Conservation (phyloP, 2,797 vertebrate species). For the Buceros bicornis region DNA sequence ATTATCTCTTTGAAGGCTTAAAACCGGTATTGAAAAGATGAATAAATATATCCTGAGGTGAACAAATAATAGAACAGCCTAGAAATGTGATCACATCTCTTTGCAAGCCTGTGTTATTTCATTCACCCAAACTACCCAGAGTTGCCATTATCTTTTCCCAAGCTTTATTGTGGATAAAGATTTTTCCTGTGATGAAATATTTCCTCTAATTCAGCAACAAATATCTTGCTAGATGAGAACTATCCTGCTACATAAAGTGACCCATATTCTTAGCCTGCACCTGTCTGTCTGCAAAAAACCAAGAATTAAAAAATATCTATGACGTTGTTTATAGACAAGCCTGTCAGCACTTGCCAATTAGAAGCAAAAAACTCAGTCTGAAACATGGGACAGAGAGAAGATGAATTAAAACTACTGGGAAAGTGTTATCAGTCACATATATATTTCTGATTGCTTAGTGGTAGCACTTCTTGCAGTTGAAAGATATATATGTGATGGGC, state of each 20-base stretch:
- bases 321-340: not conserved
- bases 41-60: not conserved
- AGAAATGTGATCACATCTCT: not conserved
- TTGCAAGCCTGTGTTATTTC: not conserved
- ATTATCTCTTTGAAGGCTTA: not conserved
- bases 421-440: not conserved
- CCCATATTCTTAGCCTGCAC: not conserved
- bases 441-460: slow-evolving; percentile 37
- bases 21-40: not conserved
- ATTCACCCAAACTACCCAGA: not conserved
- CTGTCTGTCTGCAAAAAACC: not conserved
- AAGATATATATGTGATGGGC: not conserved
- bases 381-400: not conserved
- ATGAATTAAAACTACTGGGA: slow-evolving; percentile 40
- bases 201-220: not conserved
- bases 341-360: not conserved
- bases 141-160: not conserved
- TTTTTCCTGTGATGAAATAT: not conserved
- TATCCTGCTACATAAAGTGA: not conserved
- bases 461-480: not conserved
- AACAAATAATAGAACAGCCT: not conserved
- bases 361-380: not conserved
- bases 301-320: not conserved
- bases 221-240: not conserved
- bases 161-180: not conserved